Conservation (phyloP, 2,797 vertebrate genomes). For the Tiaroga cobitis region DNA sequence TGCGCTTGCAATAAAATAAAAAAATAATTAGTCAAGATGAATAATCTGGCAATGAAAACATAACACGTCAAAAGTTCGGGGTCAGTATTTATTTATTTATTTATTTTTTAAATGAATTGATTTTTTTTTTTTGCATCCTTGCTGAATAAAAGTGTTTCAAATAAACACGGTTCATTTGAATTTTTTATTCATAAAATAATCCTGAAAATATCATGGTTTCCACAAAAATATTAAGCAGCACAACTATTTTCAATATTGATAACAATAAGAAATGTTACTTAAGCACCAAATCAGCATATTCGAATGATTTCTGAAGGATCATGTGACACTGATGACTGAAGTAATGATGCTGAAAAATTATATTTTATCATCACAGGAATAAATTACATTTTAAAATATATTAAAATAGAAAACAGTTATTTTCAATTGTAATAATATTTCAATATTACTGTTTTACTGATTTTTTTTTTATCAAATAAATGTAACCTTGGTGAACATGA, state of each 20-base stretch:
- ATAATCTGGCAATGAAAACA: not conserved
- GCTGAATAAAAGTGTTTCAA: not conserved
- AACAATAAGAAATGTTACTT: not conserved
- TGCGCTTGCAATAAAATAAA: conserved; percentile 12
- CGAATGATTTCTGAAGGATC: too few relatives aligned
- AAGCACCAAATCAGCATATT: not conserved
- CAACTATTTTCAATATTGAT: not conserved
- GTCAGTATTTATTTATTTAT: not conserved
- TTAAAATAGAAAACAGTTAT: too few relatives aligned
- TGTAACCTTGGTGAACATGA: not conserved
- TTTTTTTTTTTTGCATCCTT: too few relatives aligned
- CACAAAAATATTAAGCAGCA: not conserved
- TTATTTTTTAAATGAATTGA: not conserved
- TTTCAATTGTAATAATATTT: not conserved
- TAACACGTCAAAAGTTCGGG: not conserved
- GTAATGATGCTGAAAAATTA: too few relatives aligned
- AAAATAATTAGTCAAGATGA: conserved; percentile 12
- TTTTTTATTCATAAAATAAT: not conserved
- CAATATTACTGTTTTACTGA: not conserved
- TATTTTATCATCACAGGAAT: too few relatives aligned
- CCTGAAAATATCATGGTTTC: not conserved
- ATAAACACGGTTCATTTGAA: not conserved
- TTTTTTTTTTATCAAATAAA: not conserved
- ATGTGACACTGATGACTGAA: too few relatives aligned
- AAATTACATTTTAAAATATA: too few relatives aligned